phyloP scores from a whole-genome alignment of 2,797 vertebrate genomes.

The Diplodus sargus region DNA sequence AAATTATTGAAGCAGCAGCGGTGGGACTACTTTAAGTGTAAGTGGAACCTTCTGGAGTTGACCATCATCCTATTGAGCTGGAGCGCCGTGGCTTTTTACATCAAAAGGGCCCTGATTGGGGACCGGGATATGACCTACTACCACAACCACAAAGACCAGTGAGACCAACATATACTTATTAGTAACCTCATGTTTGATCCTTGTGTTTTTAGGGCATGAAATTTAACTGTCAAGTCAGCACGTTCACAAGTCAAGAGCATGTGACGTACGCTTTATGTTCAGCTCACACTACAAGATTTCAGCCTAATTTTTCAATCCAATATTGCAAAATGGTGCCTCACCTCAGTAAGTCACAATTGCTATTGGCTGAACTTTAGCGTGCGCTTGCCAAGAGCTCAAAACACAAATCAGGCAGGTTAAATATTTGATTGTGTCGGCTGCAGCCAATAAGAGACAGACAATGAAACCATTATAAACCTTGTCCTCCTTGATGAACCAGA shows the following conservation, averaged over 20 bases:
- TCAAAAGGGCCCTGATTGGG: constrained; percentile 86
- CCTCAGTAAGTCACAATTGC: no score
- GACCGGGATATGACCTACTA: constrained; percentile 87
- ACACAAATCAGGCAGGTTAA: no score
- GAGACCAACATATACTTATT: constrained; percentile 37
- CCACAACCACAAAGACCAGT: constrained; percentile 87
- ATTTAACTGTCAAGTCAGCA: background rate
- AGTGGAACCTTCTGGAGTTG: constrained; percentile 92
- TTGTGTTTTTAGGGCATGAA: background rate
- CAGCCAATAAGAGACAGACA: no score
- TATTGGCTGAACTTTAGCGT: no score
- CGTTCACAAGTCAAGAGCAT: background rate
- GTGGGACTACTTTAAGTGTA: constrained; percentile 89
- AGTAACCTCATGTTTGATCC: background rate
- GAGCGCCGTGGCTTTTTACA: constrained; percentile 88
- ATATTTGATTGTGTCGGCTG: no score
- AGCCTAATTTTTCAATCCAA: no score
- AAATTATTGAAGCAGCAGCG: constrained; percentile 87
- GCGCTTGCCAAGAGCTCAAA: no score
- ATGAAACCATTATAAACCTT: no score
- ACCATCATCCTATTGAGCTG: constrained; percentile 91
- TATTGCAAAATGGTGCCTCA: no score
- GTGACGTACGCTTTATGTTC: no score
- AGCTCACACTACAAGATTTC: no score
- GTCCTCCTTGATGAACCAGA: no score